Base-by-base conservation (phyloP, 2,113 vertebrate species). In the Clarias batrachus region DNA sequence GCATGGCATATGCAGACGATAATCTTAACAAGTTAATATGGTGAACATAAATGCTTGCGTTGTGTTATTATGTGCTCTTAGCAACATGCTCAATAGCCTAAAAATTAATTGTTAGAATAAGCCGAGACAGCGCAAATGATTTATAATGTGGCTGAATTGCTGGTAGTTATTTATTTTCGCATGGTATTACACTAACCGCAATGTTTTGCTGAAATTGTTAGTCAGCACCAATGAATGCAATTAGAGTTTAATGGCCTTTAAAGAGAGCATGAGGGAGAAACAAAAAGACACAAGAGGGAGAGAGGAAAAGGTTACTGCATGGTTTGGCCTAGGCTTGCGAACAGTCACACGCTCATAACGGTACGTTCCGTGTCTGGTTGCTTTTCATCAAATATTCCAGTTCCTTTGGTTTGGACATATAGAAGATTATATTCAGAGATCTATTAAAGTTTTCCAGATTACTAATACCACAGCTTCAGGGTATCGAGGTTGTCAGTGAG, bases 241-340 rank as follows among this genome's bases (percentile, higher is more conserved):
- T 92, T 90, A 92, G 90, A 90, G 83, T 88, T 91, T 92, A 92
- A 92, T 92, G 91, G 89, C 87, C 90, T 92, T 90, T 92, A 91
- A 92, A 92, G 89, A 91, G 87, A 88, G 79, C 83, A 88, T 71
- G 83, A 82, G 59, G 70, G n/a, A 48, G 12, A 80, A 66, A 81
- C 79, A 88, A 89, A 85, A 81, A 76, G 77, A 60, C 73, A 70
- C 11, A 71, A 13, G 62, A 85, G 85, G 52, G 71, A 73, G 48
- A 83, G 60, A 83, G n/a, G 81, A 70, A 83, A 76, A 87, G 81
- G 60, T 81, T 86, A 57, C 60, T 74, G 74, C n/a, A 21, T 78
- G 65, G 56, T 33, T 78, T 83, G 60, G 27, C 27, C 66, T 78
- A 73, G 79, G 80, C 59, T 82, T 37, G 56, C 59, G 56, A 79